Base-by-base conservation (phyloP, 2,888 invertebrate genomes). In the Mylabris sibirica region DNA sequence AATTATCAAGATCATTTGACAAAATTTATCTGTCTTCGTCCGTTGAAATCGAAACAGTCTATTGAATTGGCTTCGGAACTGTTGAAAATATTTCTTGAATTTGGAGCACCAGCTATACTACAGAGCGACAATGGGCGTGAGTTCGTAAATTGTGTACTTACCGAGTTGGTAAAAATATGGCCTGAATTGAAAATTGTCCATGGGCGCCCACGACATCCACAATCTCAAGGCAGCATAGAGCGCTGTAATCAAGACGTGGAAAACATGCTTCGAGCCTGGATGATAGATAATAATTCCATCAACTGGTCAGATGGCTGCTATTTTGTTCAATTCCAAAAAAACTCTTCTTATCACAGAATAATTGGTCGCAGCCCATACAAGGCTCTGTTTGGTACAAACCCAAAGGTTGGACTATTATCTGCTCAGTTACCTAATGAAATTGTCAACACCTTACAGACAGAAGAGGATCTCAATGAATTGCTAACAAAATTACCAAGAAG, bases 211-310 rank as follows among this genome's bases (percentile, higher is more conserved):
- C 63, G 76, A 26, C 64, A 79, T 69, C 71, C 74, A 20, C 75
- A 79, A 68, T 64, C 63, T 59, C 75, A 74, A 35, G 74, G 72
- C 20, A 73, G 71, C 60, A 67, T 73, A 8, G 73, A 77, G 60
- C 44, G 72, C 57, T 53, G 66, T 22, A 80, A 78, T 53, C 77
- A 80, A 65, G 80, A 82, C 68, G 76, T 81, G 6, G 77, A 79
- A 71, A 78, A 80, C 63, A 79, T 80, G 79, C 59, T 73, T 6
- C 60, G 73, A 60, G 67, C 75, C 35, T 81, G 78, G 77, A 74
- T 79, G 73, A 22, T 22, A 26, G 78, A 79, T 61, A 77, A 79
- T 67, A 75, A 75, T 62, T 74, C 75, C 44, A 78, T 71, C 49
- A 76, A 78, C 49, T 79, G 78, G 78, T 74, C 78, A 62, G 49